phyloP scores from a whole-genome alignment of 2,797 vertebrate genomes.

The Sebastes matsubarae region DNA sequence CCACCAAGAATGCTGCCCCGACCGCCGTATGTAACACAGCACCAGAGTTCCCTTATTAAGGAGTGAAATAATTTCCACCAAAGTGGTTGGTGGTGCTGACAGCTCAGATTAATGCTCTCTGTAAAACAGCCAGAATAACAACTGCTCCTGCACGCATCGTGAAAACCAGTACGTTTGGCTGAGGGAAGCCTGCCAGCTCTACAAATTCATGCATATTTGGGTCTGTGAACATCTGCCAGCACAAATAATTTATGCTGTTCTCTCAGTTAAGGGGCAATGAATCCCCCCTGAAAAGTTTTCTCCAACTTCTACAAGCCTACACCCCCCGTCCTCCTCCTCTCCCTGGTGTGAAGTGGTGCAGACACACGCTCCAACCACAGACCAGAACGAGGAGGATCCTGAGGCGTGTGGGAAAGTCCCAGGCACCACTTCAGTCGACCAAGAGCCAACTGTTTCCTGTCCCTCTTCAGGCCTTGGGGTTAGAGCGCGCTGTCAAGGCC shows the following conservation, averaged over 20 bases:
- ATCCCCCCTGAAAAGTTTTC: slow-evolving; percentile 80
- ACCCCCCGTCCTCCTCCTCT: background rate
- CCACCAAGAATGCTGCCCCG: slow-evolving; percentile 80
- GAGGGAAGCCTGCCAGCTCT: slow-evolving; percentile 81
- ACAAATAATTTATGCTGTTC: slow-evolving; percentile 87
- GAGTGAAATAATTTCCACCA: slow-evolving; percentile 83
- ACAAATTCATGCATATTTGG: slow-evolving; percentile 91
- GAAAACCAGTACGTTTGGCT: slow-evolving; percentile 80
- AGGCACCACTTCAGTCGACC: slow-evolving; percentile 67
- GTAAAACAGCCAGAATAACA: slow-evolving; percentile 77
- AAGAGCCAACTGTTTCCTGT: slow-evolving; percentile 76
- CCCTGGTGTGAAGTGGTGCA: slow-evolving; percentile 73
- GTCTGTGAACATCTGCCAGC: slow-evolving; percentile 88
- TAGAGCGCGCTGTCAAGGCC: slow-evolving; percentile 61
- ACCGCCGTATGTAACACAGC: slow-evolving; percentile 78
- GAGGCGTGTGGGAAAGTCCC: slow-evolving; percentile 75
- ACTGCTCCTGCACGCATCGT: slow-evolving; percentile 82
- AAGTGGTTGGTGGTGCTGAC: slow-evolving; percentile 74
- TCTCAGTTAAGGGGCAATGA: slow-evolving; percentile 80
- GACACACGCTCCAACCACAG: slow-evolving; percentile 76
- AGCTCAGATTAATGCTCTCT: slow-evolving; percentile 80
- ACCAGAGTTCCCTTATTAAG: slow-evolving; percentile 81
- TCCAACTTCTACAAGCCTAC: slow-evolving; percentile 72
- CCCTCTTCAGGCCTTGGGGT: slow-evolving; percentile 66
- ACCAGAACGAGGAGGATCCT: slow-evolving; percentile 62